Conservation (phyloP, 2,888 invertebrate species). For the Campoletis raptor region DNA sequence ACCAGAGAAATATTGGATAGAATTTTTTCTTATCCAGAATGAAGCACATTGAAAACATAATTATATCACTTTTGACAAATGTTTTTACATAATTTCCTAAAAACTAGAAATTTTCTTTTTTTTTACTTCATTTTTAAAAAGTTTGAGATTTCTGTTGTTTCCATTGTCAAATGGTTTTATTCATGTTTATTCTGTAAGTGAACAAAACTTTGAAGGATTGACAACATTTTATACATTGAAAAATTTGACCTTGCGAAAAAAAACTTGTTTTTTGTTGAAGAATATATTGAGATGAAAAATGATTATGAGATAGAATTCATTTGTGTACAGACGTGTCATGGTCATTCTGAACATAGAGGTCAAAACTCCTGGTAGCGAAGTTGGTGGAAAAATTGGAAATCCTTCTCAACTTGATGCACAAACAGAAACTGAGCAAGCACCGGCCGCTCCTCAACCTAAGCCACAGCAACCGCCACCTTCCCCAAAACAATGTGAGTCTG, state of each 20-base stretch:
- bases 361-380: conserved; percentile 89
- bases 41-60: background rate
- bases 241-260: background rate
- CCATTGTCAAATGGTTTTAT: background rate
- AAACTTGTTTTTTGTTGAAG: background rate
- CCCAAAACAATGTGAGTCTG: background rate
- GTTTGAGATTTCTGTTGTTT: background rate
- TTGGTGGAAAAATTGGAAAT: conserved; percentile 92
- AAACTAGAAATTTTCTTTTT: background rate
- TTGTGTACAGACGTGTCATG: conserved; percentile 90
- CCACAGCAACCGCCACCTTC: conserved; percentile 55
- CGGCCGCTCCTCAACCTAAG: conserved; percentile 68
- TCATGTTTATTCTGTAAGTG: background rate
- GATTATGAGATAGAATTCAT: conserved; percentile 42
- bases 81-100: too few species aligned
- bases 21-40: background rate
- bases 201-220: background rate
- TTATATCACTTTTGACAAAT: too few species aligned
- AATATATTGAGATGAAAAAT: background rate
- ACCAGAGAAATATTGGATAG: background rate
- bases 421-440: conserved; percentile 68
- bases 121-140: background rate
- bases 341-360: conserved; percentile 93
- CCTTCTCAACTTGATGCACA: conserved; percentile 87
- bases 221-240: background rate